These are phyloP conservation scores for Lepus americanus DNA, from an alignment of 2,113 vertebrate genomes.

Conservation along the genomic window DNA sequence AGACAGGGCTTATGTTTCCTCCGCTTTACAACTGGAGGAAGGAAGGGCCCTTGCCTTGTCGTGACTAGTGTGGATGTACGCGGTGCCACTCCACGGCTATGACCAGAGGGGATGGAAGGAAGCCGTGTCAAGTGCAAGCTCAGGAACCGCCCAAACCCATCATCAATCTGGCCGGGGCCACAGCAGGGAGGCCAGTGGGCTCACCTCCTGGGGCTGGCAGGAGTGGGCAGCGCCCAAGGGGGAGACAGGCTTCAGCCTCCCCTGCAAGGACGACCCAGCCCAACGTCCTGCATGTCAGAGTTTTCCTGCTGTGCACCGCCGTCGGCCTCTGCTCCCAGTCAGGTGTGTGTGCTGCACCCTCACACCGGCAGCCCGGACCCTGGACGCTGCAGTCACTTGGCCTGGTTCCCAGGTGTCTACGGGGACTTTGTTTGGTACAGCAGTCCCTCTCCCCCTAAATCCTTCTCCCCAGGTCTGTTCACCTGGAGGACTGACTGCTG, in stretches of 20 bases:
- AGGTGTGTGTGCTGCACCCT: background rate
- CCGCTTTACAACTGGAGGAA: background rate
- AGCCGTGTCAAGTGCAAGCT: background rate
- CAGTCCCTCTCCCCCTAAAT: rapidly evolving
- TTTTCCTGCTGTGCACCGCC: background rate
- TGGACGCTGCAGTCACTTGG: background rate
- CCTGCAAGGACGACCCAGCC: background rate
- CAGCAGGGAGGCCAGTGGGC: background rate
- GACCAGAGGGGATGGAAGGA: background rate
- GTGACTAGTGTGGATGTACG: background rate
- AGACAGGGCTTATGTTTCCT: constrained; percentile 25
- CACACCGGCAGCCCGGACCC: background rate
- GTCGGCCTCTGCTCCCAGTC: background rate
- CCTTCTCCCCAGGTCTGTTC: background rate
- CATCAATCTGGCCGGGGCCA: background rate
- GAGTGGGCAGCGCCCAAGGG: background rate
- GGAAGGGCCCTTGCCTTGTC: background rate
- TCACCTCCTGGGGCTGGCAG: background rate
- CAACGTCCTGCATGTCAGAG: background rate
- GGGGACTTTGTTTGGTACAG: background rate
- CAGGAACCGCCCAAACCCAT: background rate
- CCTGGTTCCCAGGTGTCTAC: background rate
- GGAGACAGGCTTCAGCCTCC: background rate
- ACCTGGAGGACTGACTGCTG: background rate
- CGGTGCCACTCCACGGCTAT: background rate